Base-by-base conservation (phyloP, 1,140 invertebrate species). In the Drosophila cardini region DNA sequence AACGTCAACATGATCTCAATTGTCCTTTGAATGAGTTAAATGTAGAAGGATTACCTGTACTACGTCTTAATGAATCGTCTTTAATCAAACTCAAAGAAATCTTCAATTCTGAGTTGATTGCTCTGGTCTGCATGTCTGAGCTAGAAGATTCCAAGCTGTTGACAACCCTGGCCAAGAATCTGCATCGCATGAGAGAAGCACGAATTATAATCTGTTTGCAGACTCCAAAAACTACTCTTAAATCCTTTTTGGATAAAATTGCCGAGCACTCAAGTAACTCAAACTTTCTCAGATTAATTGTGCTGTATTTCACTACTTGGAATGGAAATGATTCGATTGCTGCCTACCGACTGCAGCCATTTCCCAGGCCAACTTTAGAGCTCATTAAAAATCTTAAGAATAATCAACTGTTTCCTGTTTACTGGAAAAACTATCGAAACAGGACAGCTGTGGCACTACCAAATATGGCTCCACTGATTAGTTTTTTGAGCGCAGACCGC, bases 41-140 rank as follows among this genome's bases (percentile, higher is more conserved):
- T 10, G 9, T 26, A 26, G 2, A 0, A 36, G 0, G 36, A 38
- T 9, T 68, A 0, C 26, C 70, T 5, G 43, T 13, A 0, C 2
- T 82, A 13, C 64, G 62, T 0, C 5, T 57, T 0, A 50, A 67
- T 9, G 46, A 56, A 10, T 3, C 18, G 0, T 2, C 13, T 0
- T 10, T 21, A 5, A 26, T 78, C 0, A 4, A 7, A 10, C 0
- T 63, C 0, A 57, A 9, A 4, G 15, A 0, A 0, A 1, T 7
- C 1, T 69, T 18, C 13, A 82, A 71, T 7, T 21, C 15, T 9
- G 4, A 57, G 21, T 7, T 8, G 2, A 8, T 80, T 9, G 18
- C 40, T 2, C 0, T 84, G 0, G 21, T 77, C 4, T 77, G 76
- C 65, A 40, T 84, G 4, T 55, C 11, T 2, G 50, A 72, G 0